phyloP scores from a whole-genome alignment of 2,888 invertebrate genomes.

The Gasteruption jaculator region DNA sequence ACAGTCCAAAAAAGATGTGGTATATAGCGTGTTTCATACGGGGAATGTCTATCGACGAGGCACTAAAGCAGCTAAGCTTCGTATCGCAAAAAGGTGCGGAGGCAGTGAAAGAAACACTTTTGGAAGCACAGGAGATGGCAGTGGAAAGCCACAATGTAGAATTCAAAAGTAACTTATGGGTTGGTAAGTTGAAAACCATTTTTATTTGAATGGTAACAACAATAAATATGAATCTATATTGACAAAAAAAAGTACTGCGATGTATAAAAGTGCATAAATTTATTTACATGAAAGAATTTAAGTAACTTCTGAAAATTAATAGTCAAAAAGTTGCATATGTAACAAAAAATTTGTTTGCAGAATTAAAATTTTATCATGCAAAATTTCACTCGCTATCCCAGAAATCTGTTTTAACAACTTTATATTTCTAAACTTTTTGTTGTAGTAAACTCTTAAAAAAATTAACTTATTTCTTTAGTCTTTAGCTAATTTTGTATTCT shows the following conservation, averaged over 20 bases:
- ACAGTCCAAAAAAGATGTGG: constrained; percentile 91
- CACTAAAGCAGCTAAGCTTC: constrained; percentile 84
- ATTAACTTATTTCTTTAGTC: neutral
- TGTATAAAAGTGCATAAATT: neutral
- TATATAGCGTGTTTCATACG: constrained; percentile 82
- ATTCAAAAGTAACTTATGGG: constrained; percentile 91
- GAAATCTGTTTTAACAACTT: neutral
- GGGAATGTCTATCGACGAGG: constrained; percentile 92
- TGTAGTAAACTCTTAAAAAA: neutral
- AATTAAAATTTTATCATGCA: constrained; percentile 3
- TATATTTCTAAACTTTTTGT: neutral
- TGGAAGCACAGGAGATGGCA: constrained; percentile 87
- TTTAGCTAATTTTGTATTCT: neutral
- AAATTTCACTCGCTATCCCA: constrained; percentile 2
- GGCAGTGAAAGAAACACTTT: constrained; percentile 70
- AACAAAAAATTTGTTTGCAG: neutral
- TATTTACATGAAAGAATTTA: constrained; percentile 1
- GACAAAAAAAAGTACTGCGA: too few species aligned
- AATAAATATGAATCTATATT: neutral
- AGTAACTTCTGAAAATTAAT: too few species aligned
- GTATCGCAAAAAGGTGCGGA: constrained; percentile 73
- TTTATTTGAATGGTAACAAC: neutral
- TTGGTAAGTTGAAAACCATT: constrained; percentile 62
- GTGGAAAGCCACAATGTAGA: constrained; percentile 89
- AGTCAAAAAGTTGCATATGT: too few species aligned